Evolutionary conservation across 2,888 invertebrate genomes (phyloP).

Genomic region (Microplitis deprimator): DNA sequence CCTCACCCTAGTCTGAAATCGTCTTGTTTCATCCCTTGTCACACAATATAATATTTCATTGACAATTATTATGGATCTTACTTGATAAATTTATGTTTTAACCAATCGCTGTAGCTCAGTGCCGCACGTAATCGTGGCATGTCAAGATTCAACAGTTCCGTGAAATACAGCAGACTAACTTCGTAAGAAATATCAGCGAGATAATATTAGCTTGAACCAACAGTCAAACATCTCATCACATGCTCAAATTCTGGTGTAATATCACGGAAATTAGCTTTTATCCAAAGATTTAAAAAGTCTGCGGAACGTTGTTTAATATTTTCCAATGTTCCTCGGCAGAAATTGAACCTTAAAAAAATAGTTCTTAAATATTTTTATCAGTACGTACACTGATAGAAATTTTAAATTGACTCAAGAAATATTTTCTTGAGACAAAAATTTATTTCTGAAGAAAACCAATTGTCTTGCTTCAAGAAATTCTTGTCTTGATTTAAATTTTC

Average conservation of each 20-base stretch:
- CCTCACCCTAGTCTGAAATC: no score
- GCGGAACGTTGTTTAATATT: conserved; percentile 61
- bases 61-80: conserved; percentile 39
- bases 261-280: conserved; percentile 64
- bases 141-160: conserved; percentile 58
- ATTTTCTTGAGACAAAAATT: no score
- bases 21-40: no score
- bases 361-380: no score
- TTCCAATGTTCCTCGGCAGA: conserved; percentile 66
- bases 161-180: conserved; percentile 58
- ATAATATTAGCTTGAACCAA: conserved; percentile 63
- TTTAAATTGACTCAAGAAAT: no score
- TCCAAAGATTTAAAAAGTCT: conserved; percentile 60
- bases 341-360: conserved; percentile 62
- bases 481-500: no score
- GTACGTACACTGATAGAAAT: no score
- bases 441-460: no score
- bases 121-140: conserved; percentile 57
- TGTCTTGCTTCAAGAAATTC: no score
- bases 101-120: conserved; percentile 51
- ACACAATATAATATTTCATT: no score
- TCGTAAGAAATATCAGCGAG: conserved; percentile 60
- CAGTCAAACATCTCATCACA: conserved; percentile 67
- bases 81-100: conserved; percentile 52
- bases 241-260: conserved; percentile 69